Evolutionary conservation across 2,888 invertebrate species (phyloP), one percentile per base, ranked within the genome.

Genomic region (Seira sanloemensis): DNA sequence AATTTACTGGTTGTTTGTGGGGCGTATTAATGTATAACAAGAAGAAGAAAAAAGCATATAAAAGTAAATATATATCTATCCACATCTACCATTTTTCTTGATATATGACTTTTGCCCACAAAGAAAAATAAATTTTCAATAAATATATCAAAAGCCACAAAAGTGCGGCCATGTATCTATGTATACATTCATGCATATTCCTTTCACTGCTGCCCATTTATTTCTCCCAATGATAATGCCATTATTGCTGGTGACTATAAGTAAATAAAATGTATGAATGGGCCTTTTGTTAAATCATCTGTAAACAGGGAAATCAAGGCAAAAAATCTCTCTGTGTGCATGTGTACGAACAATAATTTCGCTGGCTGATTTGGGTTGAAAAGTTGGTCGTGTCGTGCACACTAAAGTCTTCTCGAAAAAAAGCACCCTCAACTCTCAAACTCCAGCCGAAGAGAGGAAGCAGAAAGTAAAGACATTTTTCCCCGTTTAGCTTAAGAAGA

Each of bases 301-400:
- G 46, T 46, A 65, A 72, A 25, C 65, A 83, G 9, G 26, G 16
- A 73, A 16, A 73, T 24, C n/a, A n/a, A 25, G 62, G 65, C 65
- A 75, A 75, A 75, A 26, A 50, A 50, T 2, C 16, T 12, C 16
- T 26, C 24, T 19, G n/a, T n/a, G 78, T 83, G 83, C 83, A 83
- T 83, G 83, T 83, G 83, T 78, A 78, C 23, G 23, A 46, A 78
- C 74, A 83, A 83, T 83, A 83, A 83, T 83, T 83, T 78, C 74
- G 21, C 12, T 78, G 62, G 72, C 68, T 83, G 83, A 83, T 83
- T 83, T 78, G 25, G 74, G 72, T 23, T 74, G 73, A 74, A 83
- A 78, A 67, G n/a, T 50, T 50, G 50, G 50, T 18, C 50, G n/a
- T n/a, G 16, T 18, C 50, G n/a, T 50, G 12, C 50, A 50, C n/a